Base-by-base conservation (phyloP, 2,113 vertebrate species). In the Lasiurus borealis region DNA sequence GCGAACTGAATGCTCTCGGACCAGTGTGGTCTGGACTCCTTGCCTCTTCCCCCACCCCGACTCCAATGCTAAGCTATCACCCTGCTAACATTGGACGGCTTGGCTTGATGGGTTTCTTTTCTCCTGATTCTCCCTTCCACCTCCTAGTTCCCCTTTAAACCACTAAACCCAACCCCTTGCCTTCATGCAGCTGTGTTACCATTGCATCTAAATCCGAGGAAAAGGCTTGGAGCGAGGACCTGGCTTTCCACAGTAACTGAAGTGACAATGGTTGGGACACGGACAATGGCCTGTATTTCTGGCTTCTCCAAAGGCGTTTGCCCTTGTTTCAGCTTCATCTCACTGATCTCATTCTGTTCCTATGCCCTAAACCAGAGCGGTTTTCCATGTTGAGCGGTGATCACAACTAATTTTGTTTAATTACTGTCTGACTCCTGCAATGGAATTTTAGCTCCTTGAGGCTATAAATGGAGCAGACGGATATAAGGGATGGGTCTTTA, bases 341-440 rank as follows among this genome's bases (percentile, higher is more conserved):
- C 77, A 52, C 12, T 48, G 48, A 40, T 71, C 68, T 36, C 54
- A 59, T 62, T 78, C 29, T 78, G 31, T 9, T 8, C 36, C 25
- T 14, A 29, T 18, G 12, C n/a, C 31, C 54, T 21, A 1, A 8
- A 31, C 48, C 25, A 81, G 8, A 1, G 46, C 72, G 25, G 66
- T 54, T 73, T 73, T 77, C 93, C 72, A 25, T 31, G 31, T 18
- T 48, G 25, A 92, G 34, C 10, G 88, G 27, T 29, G 54, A 90
- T 83, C 62, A 81, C 40, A 40, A 50, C 88, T 69, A 48, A 92
- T 64, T 92, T 80, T 82, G 54, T 64, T 72, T 90, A 62, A 91
- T 80, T 92, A 92, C 5, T 40, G 46, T 85, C 95, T 93, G 72
- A 85, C 59, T 87, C n/a, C 36, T 90, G 72, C 72, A 78, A 14